These are phyloP conservation scores for Alentia gelatinosa DNA, from an alignment of 2,888 invertebrate genomes.

Conservation along the genomic window DNA sequence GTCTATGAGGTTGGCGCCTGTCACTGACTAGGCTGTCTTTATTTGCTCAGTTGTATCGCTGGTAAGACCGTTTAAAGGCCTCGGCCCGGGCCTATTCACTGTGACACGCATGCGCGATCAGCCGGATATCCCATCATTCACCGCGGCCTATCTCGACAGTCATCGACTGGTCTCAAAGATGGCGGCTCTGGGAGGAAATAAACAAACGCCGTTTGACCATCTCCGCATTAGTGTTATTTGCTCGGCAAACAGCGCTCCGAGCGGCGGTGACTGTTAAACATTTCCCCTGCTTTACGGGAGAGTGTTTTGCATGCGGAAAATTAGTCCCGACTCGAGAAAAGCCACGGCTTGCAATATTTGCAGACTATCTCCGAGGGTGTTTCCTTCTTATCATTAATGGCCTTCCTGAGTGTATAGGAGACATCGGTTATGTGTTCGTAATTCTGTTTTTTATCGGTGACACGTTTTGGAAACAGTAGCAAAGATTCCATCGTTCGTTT, in stretches of 20 bases:
- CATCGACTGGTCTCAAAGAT: constrained; percentile 2
- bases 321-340: no score
- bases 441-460: no score
- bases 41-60: neutral
- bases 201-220: neutral
- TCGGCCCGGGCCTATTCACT: neutral
- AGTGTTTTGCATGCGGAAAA: neutral
- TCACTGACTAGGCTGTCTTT: neutral
- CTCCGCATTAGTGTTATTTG: neutral
- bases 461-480: no score
- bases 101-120: constrained; percentile 26
- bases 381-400: no score
- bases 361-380: no score
- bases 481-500: no score
- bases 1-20: neutral
- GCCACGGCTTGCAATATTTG: no score
- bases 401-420: no score
- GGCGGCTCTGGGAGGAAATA: neutral
- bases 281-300: neutral
- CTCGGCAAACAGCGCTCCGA: neutral
- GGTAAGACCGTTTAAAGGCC: neutral
- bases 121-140: constrained; percentile 38
- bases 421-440: no score
- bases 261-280: neutral
- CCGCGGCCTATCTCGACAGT: neutral